Base-by-base conservation (phyloP, 1,140 invertebrate species). In the Heterodera carotae region DNA sequence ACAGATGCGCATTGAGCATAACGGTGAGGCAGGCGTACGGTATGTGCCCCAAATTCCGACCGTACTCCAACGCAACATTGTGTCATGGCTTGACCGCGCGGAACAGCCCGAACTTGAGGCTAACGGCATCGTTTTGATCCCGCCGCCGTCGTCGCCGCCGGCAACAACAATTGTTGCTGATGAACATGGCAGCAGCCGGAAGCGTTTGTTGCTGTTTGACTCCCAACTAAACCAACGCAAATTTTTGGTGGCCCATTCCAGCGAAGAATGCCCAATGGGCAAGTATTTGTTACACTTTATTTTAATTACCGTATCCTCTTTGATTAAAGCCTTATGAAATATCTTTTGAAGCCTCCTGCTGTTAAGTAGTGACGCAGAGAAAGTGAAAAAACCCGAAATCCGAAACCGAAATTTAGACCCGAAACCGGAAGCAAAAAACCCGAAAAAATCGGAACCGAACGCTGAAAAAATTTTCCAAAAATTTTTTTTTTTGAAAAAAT, bases 21-120 rank as follows among this genome's bases (percentile, higher is more conserved):
- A 98, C 88, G 90, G 91, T 67, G 90, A 93, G 66, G 93, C 93
- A 68, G 97, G 96, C 0, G 93, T 99, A 80, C 91, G 92, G 76
- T 96, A 98, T 85, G 93, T 98, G 90, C 94, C 96, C 2, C 69
- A 56, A 2, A 77, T 83, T 60, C 60, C 66, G 10, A 92, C 92
- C 10, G 84, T 92, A 4, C 92, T 95, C 85, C 94, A 96, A 88
- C 90, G 93, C 88, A 95, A 97, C 90, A 91, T 97, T 69, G 92
- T 94, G 10, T 94, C 94, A 1, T 97, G 95, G 95, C 71, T 87
- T 34, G 84, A 87, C 36, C 64, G 77, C 81, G 91, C 91, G 33
- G 91, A 93, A 87, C 93, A 88, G 88, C n/a, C 90, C 90, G 81
- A 91, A 92, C 18, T 88, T 88, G 74, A 85, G 77, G 85, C 82